Evolutionary conservation across 2,888 invertebrate genomes (phyloP), one percentile per base, ranked within the genome.

Genomic region (Ferdinandea cuprea): DNA sequence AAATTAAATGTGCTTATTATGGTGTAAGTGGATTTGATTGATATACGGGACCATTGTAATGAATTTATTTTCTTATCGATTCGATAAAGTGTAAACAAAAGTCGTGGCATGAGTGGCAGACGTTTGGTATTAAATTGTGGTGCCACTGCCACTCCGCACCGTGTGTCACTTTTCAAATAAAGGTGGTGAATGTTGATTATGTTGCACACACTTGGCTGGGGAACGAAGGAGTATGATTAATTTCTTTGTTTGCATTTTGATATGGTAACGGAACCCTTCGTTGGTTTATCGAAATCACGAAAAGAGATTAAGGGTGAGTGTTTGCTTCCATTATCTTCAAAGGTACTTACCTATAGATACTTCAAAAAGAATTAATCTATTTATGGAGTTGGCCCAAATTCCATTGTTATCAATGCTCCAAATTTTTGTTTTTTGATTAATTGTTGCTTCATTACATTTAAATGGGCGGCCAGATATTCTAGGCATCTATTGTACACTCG

Each of bases 1-100:
- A 77, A 77, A 77, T 77, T 81, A 81, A 81, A 81, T 77, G 59
- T 46, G 66, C 66, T 77, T 77, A 72, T 77, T 77, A 66, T 40
- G 54, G 66, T 56, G 59, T 69, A 77, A 83, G 77, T 72, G 66
- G 66, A 66, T 72, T 77, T 77, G 81, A 83, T 83, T 77, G 81
- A 83, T 83, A 77, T 77, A 77, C 58, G 66, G 44, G 46, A 37
- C 30, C 54, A 46, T 59, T 77, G 71, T 72, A 61, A 83, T 71
- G 66, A 66, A 77, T 72, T 71, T 72, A 77, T 81, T 25, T 66
- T 56, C 40, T 83, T 83, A 77, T 77, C 71, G 66, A 25, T 3
- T 13, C 54, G 54, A 46, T 61, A 54, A 21, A 54, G 66, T 76
- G 52, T 77, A 59, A 71, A 30, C 46, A 61, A 35, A 8, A 30